Evolutionary conservation across 2,888 invertebrate genomes (phyloP), one percentile per base, ranked within the genome.

Genomic region (Epicampocera succincta): DNA sequence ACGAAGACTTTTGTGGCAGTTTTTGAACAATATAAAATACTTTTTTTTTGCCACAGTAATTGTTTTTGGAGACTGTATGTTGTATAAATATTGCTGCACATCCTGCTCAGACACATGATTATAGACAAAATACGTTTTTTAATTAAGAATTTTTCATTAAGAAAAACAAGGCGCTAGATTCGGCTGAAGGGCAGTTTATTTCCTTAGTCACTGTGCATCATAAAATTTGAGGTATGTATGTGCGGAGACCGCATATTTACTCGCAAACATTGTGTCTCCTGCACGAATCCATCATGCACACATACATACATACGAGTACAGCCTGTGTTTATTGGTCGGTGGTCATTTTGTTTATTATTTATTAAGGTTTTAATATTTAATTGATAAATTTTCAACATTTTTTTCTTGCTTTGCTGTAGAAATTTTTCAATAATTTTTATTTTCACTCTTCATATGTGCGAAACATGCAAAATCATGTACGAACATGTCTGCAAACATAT

Each of bases 291-390:
- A 25, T 25, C 3, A 3, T n/a, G n/a, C n/a, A n/a, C n/a, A n/a
- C n/a, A n/a, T n/a, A n/a, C n/a, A n/a, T n/a, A n/a, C 46, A 19
- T 44, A 21, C 44, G 11, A 13, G 29, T 25, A 61, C 52, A 29
- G 29, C 8, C 25, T 54, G 48, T 66, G 19, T 68, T 54, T 68
- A 21, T 61, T 50, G 42, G 17, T 78, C 48, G 71, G 71, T 68
- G 78, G 82, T 74, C 60, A 78, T 69, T 82, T 71, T 81, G 65
- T 82, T 74, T 75, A 71, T 75, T 80, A 82, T 82, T 82, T 82
- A 82, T 82, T 74, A 82, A 82, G 71, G 69, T 82, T 82, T 82
- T 78, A 82, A 82, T 75, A 82, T 78, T 75, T 75, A 82, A 82
- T 82, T 78, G 74, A 78, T 71, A 78, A 66, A 65, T 66, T 78